These are phyloP conservation scores for Pedicia rivosa DNA, from an alignment of 2,888 invertebrate species.

Conservation along the genomic window DNA sequence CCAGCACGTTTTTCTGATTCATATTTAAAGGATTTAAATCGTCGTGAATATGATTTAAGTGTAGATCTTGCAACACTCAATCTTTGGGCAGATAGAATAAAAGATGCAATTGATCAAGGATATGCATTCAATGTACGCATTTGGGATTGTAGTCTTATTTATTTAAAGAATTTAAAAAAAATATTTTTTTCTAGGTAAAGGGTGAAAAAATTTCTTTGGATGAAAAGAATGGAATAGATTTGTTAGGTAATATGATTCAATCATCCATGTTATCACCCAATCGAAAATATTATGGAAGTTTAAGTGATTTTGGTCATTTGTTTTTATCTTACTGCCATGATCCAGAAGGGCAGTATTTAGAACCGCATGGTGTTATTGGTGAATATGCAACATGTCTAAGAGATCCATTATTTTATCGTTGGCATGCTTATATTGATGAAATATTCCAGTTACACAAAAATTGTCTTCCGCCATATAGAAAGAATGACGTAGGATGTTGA, in stretches of 20 bases:
- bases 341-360: constrained; percentile 40
- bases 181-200: constrained; percentile 1
- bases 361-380: constrained; percentile 22
- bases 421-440: constrained; percentile 24
- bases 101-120: constrained; percentile 40
- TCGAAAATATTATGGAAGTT: constrained; percentile 15
- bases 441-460: constrained; percentile 22
- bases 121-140: constrained; percentile 10
- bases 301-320: constrained; percentile 22
- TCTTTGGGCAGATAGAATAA: constrained; percentile 50
- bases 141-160: background rate
- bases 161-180: background rate
- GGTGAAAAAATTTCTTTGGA: constrained; percentile 15
- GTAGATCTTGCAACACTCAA: constrained; percentile 45
- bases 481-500: constrained; percentile 13
- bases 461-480: constrained; percentile 18
- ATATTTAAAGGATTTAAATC: constrained; percentile 36
- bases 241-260: constrained; percentile 23
- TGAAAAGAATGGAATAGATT: constrained; percentile 21
- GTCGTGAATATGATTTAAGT: constrained; percentile 41
- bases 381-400: constrained; percentile 24
- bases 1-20: constrained; percentile 42
- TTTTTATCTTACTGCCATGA: constrained; percentile 19
- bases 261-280: constrained; percentile 15
- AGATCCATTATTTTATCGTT: constrained; percentile 27